Evolutionary conservation across 2,797 vertebrate species (phyloP).

Genomic region (Melanotaenia maccullochi): DNA sequence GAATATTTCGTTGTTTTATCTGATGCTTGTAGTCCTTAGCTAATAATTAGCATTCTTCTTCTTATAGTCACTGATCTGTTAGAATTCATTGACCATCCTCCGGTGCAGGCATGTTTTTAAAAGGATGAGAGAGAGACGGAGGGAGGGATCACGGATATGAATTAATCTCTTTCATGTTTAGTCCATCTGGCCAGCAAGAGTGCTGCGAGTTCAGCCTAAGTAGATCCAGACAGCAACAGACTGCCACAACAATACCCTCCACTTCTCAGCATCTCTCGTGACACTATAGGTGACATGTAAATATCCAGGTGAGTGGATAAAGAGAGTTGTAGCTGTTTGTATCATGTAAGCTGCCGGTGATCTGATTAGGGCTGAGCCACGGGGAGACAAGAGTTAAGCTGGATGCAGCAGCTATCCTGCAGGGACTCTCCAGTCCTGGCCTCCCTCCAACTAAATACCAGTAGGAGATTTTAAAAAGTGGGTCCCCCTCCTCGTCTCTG

Average conservation of each 20-base stretch:
- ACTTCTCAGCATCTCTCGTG: constrained; percentile 41
- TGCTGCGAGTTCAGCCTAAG: constrained; percentile 38
- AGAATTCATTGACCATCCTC: constrained; percentile 41
- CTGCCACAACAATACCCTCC: constrained; percentile 8
- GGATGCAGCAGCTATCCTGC: constrained; percentile 34
- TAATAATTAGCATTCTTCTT: constrained; percentile 48
- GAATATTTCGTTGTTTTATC: constrained; percentile 27
- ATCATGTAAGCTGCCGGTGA: constrained; percentile 64
- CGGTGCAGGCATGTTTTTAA: constrained; percentile 48
- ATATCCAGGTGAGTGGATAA: constrained; percentile 65
- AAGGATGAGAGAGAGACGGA: constrained; percentile 37
- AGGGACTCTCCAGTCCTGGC: constrained; percentile 38
- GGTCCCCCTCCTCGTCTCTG: constrained; percentile 20
- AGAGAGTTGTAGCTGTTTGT: constrained; percentile 45
- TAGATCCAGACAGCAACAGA: constrained; percentile 5
- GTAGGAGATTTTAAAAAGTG: constrained; percentile 32
- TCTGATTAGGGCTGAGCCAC: constrained; percentile 73
- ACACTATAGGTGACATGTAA: constrained; percentile 8
- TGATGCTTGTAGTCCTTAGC: constrained; percentile 49
- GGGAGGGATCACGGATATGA: constrained; percentile 66
- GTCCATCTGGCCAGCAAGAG: constrained; percentile 66
- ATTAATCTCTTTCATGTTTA: constrained; percentile 77
- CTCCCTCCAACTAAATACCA: constrained; percentile 49
- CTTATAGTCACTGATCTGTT: constrained; percentile 35
- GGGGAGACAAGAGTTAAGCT: constrained; percentile 71